Base-by-base conservation (phyloP, 2,888 invertebrate genomes). In the Chironomus tentans region DNA sequence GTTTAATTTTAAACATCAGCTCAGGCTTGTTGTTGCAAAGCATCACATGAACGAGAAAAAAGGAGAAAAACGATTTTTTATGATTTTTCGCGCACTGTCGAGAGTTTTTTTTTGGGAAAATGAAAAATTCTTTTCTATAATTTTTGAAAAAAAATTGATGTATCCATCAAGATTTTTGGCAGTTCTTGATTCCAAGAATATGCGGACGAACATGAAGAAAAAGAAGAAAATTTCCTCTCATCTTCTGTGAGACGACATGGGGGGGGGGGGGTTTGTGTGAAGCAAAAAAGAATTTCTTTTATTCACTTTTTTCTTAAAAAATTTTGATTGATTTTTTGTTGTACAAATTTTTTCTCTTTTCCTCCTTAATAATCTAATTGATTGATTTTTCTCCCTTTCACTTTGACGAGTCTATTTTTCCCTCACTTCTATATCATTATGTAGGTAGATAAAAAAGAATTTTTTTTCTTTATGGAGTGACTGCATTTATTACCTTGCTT, bases 1-100 rank as follows among this genome's bases (percentile, higher is more conserved):
- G 65, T 65, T 68, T 68, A 68, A 68, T 38, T 38, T 68, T 68
- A 68, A 68, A 68, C 68, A 68, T 68, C 68, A 68, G 68, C 68
- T 68, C 68, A 4, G 65, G 21, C 21, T 18, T 65, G 22, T 24
- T 24, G 65, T 24, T 24, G 65, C 65, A 65, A 21, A 62, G 18
- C 62, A 22, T 62, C 62, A 21, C 62, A 22, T 62, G 65, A 65
- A 65, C 22, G 21, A 24, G 65, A 65, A 13, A 22, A n/a, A 65
- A 56, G 56, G 56, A 22, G 65, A 65, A n/a, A 65, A 56, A 56
- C n/a, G n/a, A 65, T 24, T 65, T 65, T 65, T 65, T 65, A 65
- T 65, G 65, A 65, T 24, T 65, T 65, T 65, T 65, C 65, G 65
- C 65, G 65, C 65, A 65, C 24, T 65, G 21, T 15, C 15, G n/a